Evolutionary conservation across 2,888 invertebrate species (phyloP), one percentile per base, ranked within the genome.

Genomic region (Stenoptilia bipunctidactyla): DNA sequence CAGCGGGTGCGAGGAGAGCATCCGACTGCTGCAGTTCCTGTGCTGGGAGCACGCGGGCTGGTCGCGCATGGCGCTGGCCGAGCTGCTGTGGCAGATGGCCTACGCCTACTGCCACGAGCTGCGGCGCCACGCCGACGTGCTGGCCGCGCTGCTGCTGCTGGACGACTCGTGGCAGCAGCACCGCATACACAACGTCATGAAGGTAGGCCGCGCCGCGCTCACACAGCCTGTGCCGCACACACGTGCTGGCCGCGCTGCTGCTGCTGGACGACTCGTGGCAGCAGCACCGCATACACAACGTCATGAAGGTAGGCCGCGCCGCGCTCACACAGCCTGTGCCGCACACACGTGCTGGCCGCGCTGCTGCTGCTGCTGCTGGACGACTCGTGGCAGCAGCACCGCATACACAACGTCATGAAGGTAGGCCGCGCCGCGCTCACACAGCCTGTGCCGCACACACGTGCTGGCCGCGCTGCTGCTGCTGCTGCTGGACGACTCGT

Each of bases 41-140:
- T 94, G 95, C 61, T 98, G 97, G 97, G 98, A 98, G 75, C 97
- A 98, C 82, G 95, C 96, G 15, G 92, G 92, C 52, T 95, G 97
- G 79, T 97, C 97, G 20, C 90, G 94, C 47, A 89, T 90, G 13
- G 94, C 96, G 37, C 87, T 98, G 27, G 90, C 92, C 35, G 97
- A 98, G 80, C 80, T 98, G 34, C 83, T 98, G 42, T 96, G 96
- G 95, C 94, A 96, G 61, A 87, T 88, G 68, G 90, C 92, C 27
- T 93, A 91, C 70, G 94, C 96, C 1, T 97, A 96, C 75, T 95
- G 96, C 51, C 96, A 97, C 66, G 98, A 98, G 71, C 86, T 98
- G 66, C 88, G 96, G 36, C 94, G 96, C 50, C 95, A 96, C 71
- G 91, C 96, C 34, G 97, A 98, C 66, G 87, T 97, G 42, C 85